A percentile compares a stretch with the other conserved stretches of the same genome.
Conservation (phyloP, 2,113 vertebrate genomes). For the Antennarius striatus region DNA sequence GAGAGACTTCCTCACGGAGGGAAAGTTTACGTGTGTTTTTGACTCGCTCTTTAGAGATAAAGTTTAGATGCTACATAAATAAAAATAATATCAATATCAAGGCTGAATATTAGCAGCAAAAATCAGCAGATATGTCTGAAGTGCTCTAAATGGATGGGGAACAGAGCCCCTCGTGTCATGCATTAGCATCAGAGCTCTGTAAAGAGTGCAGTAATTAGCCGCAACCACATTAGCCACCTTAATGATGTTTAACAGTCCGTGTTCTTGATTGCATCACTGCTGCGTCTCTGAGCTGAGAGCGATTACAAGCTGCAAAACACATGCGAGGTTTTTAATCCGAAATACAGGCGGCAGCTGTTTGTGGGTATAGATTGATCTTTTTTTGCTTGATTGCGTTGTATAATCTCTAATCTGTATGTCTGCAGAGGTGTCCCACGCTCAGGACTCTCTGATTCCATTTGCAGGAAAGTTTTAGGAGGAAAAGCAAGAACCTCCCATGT, state of each 20-base stretch:
- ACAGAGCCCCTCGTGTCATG: too few species aligned
- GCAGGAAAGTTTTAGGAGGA: conserved; percentile 12
- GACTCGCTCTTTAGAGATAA: too few species aligned
- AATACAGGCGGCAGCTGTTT: background rate
- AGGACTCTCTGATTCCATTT: conserved; percentile 33
- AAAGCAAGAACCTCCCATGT: conserved; percentile 1
- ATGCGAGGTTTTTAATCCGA: conserved; percentile 43
- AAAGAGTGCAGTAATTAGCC: conserved; percentile 10
- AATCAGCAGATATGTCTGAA: too few species aligned
- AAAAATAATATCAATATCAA: too few species aligned
- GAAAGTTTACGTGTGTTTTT: too few species aligned
- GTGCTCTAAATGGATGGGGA: too few species aligned
- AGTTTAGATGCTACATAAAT: too few species aligned
- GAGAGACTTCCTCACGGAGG: too few species aligned
- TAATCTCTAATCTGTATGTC: conserved; percentile 65
- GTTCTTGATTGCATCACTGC: conserved; percentile 23
- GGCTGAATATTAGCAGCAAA: too few species aligned
- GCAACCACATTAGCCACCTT: conserved; percentile 1
- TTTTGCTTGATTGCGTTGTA: conserved; percentile 61
- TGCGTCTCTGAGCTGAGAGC: conserved; percentile 21
- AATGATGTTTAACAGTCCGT: conserved; percentile 11
- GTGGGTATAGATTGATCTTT: conserved; percentile 50
- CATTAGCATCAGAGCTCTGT: background rate
- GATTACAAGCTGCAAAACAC: conserved; percentile 44
- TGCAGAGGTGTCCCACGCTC: background rate